Evolutionary conservation across 1,140 invertebrate species (phyloP), one percentile per base, ranked within the genome.

Genomic region (Penaeus vannamei): DNA sequence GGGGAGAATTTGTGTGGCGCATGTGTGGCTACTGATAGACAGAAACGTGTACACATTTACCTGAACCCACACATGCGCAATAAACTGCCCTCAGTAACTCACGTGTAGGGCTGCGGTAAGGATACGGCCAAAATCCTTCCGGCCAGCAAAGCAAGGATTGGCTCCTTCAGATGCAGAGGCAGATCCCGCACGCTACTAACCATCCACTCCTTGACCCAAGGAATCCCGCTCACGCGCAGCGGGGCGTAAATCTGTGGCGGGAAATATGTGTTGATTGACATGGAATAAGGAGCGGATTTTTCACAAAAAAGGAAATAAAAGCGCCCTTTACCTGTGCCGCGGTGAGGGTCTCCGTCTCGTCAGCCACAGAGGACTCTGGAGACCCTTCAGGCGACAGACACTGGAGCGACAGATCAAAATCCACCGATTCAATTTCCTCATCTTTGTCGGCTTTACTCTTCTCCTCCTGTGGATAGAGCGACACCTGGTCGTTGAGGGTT

Each of bases 51-150:
- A 23, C 26, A 82, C 22, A 26, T 82, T 81, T n/a, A 8, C 22
- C 32, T 59, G 36, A 36, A 53, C 46, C 46, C 46, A 53, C 17
- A 53, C 53, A 14, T 53, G 26, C 77, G 23, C 42, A 42, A 36
- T n/a, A 36, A n/a, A 29, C 23, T 36, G 22, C 69, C 36, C 69
- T 29, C 69, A 76, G 19, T 32, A 22, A 84, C 90, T 85, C 60
- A 91, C 90, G 90, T 91, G 90, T 89, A 91, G 22, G 90, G 64
- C 23, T 66, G 66, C 5, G 90, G 90, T 3, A 89, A 84, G 23
- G 86, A 81, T 19, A 91, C 46, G 17, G 86, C 76, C 59, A 91
- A 60, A 12, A 91, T 46, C 72, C 86, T 85, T n/a, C 86, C 86
- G 0, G 77, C 26, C 42, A 91, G 59, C 19, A 91, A 76, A 20